Conservation (phyloP, 2,888 invertebrate species). For the Stenodema calcarata region DNA sequence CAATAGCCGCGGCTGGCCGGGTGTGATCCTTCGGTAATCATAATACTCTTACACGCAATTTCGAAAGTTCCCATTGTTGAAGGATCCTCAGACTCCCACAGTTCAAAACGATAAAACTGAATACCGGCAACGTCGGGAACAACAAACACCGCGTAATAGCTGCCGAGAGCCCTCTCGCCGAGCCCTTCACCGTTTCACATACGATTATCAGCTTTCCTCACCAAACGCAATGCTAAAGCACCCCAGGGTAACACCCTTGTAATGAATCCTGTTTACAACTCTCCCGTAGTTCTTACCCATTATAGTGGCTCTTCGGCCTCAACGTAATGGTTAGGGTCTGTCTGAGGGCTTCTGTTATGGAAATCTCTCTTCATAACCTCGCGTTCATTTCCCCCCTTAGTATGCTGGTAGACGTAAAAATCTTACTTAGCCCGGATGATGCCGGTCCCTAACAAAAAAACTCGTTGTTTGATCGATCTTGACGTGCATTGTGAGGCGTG, state of each 20-base stretch:
- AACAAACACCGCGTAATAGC: constrained; percentile 24
- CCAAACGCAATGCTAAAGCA: neutral
- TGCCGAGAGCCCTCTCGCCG: constrained; percentile 15
- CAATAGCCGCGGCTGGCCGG: too few species aligned
- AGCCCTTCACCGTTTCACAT: neutral
- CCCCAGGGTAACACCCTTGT: constrained; percentile 32
- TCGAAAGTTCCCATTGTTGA: too few species aligned
- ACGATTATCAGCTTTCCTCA: constrained; percentile 37
- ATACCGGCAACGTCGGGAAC: neutral
- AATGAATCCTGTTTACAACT: constrained; percentile 45
- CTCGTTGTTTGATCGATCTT: constrained; percentile 25
- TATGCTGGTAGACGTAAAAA: constrained; percentile 43
- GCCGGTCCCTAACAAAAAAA: constrained; percentile 9
- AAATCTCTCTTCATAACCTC: constrained; percentile 17
- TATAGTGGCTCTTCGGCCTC: constrained; percentile 4
- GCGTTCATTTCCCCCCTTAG: neutral
- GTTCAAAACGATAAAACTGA: neutral
- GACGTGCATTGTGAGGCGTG: constrained; percentile 28
- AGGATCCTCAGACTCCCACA: neutral
- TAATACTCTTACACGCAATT: too few species aligned
- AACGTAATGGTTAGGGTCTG: neutral
- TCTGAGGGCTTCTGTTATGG: constrained; percentile 38
- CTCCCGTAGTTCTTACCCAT: constrained; percentile 13
- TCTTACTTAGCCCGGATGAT: constrained; percentile 33
- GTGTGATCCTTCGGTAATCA: too few species aligned